phyloP scores from a whole-genome alignment of 1,140 invertebrate genomes.

The Papilio helenus region DNA sequence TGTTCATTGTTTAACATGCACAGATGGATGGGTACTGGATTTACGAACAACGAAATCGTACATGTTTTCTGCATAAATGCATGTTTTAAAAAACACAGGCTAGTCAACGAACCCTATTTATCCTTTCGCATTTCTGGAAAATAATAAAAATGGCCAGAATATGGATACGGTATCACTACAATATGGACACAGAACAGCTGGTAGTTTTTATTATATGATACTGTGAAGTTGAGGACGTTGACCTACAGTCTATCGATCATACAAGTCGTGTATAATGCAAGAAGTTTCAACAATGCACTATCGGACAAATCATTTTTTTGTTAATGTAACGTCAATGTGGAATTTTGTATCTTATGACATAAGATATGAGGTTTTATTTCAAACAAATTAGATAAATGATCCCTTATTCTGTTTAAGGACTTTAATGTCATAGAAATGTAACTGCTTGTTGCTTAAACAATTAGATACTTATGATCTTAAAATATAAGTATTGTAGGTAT shows the following conservation, averaged over 20 bases:
- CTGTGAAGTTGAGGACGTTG: background rate
- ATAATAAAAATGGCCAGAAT: background rate
- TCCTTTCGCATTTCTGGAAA: too few species aligned
- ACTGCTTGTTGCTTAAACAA: too few species aligned
- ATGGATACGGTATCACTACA: background rate
- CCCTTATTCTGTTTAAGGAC: too few species aligned
- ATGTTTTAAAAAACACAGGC: too few species aligned
- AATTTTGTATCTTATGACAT: too few species aligned
- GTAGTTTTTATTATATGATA: background rate
- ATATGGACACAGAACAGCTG: background rate
- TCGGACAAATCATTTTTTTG: background rate
- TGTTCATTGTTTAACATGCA: too few species aligned
- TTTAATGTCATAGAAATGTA: too few species aligned
- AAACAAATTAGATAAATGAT: background rate
- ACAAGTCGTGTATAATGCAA: background rate
- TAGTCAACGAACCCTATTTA: too few species aligned
- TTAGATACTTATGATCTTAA: background rate
- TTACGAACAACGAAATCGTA: too few species aligned
- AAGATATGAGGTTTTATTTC: too few species aligned
- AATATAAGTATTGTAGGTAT: background rate
- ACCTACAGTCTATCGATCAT: background rate
- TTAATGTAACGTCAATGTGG: background rate
- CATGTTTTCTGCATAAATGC: too few species aligned
- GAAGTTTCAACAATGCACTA: background rate
- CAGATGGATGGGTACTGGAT: too few species aligned